Percentiles rank a stretch among this genome's conserved stretches.
Conservation (phyloP, 2,113 vertebrate species). For the Chaetodon trifascialis region DNA sequence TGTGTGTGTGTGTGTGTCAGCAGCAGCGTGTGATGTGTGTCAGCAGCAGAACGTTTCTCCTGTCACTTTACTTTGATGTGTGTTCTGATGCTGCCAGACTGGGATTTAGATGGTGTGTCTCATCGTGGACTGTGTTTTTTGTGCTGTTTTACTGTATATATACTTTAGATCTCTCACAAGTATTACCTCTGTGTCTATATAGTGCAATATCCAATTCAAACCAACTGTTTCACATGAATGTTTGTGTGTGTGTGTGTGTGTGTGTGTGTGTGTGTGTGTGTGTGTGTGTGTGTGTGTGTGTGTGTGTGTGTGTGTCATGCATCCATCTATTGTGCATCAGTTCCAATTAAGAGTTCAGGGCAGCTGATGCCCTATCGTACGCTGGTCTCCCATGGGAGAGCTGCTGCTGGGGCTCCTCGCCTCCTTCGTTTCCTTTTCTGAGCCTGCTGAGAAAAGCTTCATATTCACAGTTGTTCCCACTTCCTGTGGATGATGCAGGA, state of each 20-base stretch:
- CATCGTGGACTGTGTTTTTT: not conserved
- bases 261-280: too few relatives aligned
- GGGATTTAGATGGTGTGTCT: not conserved
- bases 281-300: too few relatives aligned
- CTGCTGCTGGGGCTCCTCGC: slow-evolving; percentile 29
- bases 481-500: slow-evolving; percentile 41
- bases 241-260: not conserved
- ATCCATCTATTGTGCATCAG: slow-evolving; percentile 50
- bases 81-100: slow-evolving; percentile 12
- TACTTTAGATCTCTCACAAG: not conserved
- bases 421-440: slow-evolving; percentile 19
- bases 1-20: not conserved
- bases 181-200: not conserved
- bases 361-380: slow-evolving; percentile 65
- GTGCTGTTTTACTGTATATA: not conserved
- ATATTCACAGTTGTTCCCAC: slow-evolving; percentile 15
- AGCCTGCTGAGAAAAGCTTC: slow-evolving; percentile 3
- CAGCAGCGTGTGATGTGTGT: slow-evolving; percentile 20
- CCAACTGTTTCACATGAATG: not conserved
- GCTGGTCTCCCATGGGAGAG: slow-evolving; percentile 46
- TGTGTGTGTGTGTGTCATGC: slow-evolving; percentile 3
- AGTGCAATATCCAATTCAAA: not conserved
- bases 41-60: not conserved
- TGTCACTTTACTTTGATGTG: not conserved
- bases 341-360: slow-evolving; percentile 60